Percentiles rank a stretch among this genome's conserved stretches.
Conservation (phyloP, 2,113 vertebrate genomes). For the Trogon melanurus region DNA sequence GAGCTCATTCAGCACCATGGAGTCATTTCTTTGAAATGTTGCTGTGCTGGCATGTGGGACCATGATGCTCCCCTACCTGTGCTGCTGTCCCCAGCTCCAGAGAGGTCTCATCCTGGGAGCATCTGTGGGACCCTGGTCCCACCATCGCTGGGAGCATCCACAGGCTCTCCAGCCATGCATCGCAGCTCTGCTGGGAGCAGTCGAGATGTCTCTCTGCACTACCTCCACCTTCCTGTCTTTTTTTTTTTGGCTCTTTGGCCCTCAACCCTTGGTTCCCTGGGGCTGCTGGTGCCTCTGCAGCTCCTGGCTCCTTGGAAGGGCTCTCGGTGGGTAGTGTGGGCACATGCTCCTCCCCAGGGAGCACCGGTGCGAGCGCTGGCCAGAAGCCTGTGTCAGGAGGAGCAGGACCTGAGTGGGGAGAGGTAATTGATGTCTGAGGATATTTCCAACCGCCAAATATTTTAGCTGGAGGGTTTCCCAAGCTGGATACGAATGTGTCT, state of each 20-base stretch:
- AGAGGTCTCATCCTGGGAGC: not conserved
- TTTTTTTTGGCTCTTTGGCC: not conserved
- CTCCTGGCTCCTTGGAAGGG: not conserved
- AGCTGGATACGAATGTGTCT: not conserved
- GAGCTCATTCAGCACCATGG: not conserved
- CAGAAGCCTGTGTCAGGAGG: not conserved
- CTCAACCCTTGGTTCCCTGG: not conserved
- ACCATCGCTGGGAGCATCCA: rapidly evolving
- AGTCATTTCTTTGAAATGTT: not conserved
- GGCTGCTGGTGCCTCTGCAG: not conserved
- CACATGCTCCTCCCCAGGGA: not conserved
- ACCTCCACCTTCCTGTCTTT: not conserved
- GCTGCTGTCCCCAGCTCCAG: not conserved
- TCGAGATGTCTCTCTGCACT: not conserved
- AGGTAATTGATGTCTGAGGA: not conserved
- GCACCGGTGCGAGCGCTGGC: not conserved
- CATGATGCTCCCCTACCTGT: rapidly evolving
- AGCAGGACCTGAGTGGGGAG: not conserved
- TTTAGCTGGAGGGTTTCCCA: not conserved
- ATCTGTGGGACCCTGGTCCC: rapidly evolving
- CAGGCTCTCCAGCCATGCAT: not conserved
- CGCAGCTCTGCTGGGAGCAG: not conserved
- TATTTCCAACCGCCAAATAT: not conserved
- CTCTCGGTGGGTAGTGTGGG: rapidly evolving
- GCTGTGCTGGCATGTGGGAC: not conserved